Evolutionary conservation across 2,113 vertebrate species (phyloP).

Genomic region (Anguilla rostrata): DNA sequence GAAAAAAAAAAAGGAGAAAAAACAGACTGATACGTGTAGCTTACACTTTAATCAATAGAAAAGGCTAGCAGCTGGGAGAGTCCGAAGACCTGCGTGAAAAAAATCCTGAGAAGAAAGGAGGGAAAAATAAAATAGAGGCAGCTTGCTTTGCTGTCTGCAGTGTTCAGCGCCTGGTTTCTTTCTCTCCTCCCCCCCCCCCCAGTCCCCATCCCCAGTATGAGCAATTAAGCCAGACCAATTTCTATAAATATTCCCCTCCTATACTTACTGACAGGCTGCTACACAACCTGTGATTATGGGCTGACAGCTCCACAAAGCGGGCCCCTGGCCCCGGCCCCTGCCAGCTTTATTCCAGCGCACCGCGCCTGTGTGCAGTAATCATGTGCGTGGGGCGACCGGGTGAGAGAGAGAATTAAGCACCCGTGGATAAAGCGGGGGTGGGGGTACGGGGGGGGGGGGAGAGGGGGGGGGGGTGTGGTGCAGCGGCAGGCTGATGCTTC

Average conservation of each 20-base stretch:
- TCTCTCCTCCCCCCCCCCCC: conserved; percentile 21
- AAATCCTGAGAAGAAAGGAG: background rate
- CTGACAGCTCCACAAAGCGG: conserved; percentile 1
- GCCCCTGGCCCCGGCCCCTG: background rate
- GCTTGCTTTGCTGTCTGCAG: background rate
- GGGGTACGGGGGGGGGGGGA: background rate
- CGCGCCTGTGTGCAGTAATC: background rate
- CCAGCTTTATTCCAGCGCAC: background rate
- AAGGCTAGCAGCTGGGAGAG: background rate
- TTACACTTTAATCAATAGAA: background rate
- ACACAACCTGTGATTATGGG: background rate
- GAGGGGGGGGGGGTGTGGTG: too few species aligned
- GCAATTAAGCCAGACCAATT: conserved; percentile 15
- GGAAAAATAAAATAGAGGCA: background rate
- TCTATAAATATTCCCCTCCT: background rate
- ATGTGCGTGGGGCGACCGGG: background rate
- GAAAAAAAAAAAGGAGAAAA: background rate
- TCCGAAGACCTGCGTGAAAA: background rate
- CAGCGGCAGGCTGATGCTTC: background rate
- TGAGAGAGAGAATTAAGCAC: background rate
- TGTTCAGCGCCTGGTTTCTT: background rate
- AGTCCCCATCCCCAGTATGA: conserved; percentile 27
- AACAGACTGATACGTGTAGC: background rate
- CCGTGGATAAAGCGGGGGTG: background rate
- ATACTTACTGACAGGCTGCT: conserved; percentile 6